Evolutionary conservation across 2,113 vertebrate species (phyloP), one percentile per base, ranked within the genome.

Genomic region (Pungitius pungitius): DNA sequence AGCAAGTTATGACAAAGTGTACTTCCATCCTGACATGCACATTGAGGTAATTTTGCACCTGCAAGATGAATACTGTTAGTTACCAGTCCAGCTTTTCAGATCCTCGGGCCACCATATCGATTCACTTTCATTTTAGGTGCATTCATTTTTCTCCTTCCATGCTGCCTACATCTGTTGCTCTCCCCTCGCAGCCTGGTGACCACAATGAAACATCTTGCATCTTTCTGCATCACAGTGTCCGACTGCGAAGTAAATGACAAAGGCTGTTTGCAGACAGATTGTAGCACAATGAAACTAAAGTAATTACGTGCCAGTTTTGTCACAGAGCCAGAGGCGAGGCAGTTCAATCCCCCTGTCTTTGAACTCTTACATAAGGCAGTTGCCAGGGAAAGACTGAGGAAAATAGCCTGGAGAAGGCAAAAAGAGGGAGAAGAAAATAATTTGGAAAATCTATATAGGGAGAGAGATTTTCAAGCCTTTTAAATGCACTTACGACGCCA

Each of bases 61-160:
- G 57, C 11, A 72, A 88, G 80, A 87, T 87, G 74, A 88, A 83
- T 78, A 58, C 70, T 49, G 67, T 76, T 89, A 78, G 70, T 73
- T 63, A 79, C 72, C 77, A 75, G 80, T 82, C 73, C 80, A 75
- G 81, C 81, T 84, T 85, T 65, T 40, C 66, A 75, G 75, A 5
- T 84, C 87, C 87, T 79, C 65, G 6, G 87, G 90, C 84, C 42
- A 57, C 69, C 69, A 45, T 75, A 87, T 87, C 87, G 87, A 92
- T 90, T 85, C 52, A 49, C 68, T 83, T 74, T 81, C 67, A 82
- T 85, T 89, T 85, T 54, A 15, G 55, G 72, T 57, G 66, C 81
- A 87, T 90, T 89, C 0, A 86, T 90, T 88, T 79, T 6, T 63
- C 69, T 78, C 35, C 58, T 84, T 73, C 66, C 55, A 33, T 14